Evolutionary conservation across 2,113 vertebrate species (phyloP).

Genomic region (Zootoca vivipara): DNA sequence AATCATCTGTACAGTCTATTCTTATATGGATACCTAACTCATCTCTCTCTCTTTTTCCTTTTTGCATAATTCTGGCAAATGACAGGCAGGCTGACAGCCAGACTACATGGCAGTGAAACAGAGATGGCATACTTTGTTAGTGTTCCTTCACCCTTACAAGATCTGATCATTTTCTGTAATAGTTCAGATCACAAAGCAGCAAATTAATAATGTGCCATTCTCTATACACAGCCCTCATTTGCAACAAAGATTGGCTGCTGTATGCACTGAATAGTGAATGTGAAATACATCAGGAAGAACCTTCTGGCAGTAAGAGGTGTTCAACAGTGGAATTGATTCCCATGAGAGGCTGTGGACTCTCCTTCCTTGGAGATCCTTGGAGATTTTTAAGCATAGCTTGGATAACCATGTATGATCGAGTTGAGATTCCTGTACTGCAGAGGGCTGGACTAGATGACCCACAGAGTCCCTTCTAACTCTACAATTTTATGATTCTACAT

Average conservation of each 20-base stretch:
- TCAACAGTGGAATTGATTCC: no score
- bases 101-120: neutral
- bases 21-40: neutral
- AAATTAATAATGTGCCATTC: neutral
- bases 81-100: neutral
- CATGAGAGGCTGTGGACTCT: no score
- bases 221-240: neutral
- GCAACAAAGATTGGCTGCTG: neutral
- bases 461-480: no score
- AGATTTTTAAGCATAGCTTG: no score
- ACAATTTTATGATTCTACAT: no score
- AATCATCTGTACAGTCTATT: neutral
- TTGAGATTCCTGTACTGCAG: no score
- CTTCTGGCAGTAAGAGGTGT: no score
- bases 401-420: no score
- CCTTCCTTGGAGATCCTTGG: no score
- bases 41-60: neutral
- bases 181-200: neutral
- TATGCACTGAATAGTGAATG: neutral
- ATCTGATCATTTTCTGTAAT: conserved; percentile 10
- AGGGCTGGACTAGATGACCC: no score
- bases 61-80: neutral
- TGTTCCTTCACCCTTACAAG: conserved; percentile 16
- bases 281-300: neutral
- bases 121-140: neutral